phyloP scores from a whole-genome alignment of 2,113 vertebrate genomes.

The Brachyhypopomus occidentalis region DNA sequence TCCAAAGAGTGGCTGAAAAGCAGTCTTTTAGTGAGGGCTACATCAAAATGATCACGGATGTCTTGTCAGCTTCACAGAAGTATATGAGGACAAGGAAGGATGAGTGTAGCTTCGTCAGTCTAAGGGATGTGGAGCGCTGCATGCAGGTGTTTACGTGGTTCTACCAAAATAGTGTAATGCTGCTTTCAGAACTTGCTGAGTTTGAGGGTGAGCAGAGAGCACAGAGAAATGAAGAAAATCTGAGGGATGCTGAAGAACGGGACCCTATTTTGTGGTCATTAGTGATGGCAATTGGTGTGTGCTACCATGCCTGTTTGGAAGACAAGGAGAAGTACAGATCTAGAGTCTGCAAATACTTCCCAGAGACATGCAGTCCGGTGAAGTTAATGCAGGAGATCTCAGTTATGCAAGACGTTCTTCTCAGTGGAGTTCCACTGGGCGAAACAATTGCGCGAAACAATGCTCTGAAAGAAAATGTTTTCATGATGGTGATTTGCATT shows the following conservation, averaged over 20 bases:
- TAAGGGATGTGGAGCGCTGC: constrained; percentile 94
- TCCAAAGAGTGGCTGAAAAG: constrained; percentile 76
- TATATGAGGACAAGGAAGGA: constrained; percentile 83
- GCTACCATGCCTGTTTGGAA: constrained; percentile 91
- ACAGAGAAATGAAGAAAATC: constrained; percentile 24
- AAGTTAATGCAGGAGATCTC: constrained; percentile 82
- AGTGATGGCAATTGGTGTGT: constrained; percentile 85
- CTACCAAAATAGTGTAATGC: constrained; percentile 62
- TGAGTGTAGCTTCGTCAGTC: constrained; percentile 92
- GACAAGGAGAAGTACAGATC: constrained; percentile 77
- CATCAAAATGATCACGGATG: constrained; percentile 66
- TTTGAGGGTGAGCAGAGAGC: constrained; percentile 43
- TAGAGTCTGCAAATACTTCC: constrained; percentile 73
- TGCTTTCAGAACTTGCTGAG: constrained; percentile 73
- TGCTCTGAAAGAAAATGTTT: constrained; percentile 94
- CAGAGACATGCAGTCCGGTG: constrained; percentile 62
- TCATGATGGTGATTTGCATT: constrained; percentile 97
- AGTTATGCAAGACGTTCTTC: constrained; percentile 84
- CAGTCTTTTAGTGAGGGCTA: neutral
- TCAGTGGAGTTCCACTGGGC: constrained; percentile 79
- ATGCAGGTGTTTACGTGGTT: constrained; percentile 90
- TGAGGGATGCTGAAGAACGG: constrained; percentile 2
- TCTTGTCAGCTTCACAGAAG: constrained; percentile 84
- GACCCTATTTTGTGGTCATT: constrained; percentile 83
- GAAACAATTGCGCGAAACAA: constrained; percentile 88